Percentiles rank a stretch among this genome's conserved stretches.
Conservation (phyloP, 2,113 vertebrate genomes). For the Phasianus colchicus region DNA sequence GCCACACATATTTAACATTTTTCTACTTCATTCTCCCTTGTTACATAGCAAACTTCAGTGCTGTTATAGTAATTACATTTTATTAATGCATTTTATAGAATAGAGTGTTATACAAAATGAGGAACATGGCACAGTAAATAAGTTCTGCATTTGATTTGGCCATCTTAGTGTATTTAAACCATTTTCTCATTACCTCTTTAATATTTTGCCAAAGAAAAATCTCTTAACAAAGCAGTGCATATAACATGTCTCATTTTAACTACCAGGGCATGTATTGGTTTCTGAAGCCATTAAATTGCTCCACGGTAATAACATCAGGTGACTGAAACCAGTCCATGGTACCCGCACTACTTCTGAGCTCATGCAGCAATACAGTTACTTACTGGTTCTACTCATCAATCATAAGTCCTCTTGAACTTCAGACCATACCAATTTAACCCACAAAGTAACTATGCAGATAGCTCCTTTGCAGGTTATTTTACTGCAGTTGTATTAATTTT, state of each 20-base stretch:
- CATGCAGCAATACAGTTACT: background rate
- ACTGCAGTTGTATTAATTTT: background rate
- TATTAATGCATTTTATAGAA: background rate
- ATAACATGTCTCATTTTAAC: background rate
- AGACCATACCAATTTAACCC: background rate
- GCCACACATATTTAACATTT: conserved; percentile 11
- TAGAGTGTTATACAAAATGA: background rate
- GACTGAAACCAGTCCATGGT: background rate
- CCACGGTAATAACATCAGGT: background rate
- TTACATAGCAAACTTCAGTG: background rate
- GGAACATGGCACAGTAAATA: background rate
- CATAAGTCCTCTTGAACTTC: background rate
- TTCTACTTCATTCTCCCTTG: background rate
- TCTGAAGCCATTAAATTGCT: background rate
- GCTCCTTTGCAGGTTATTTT: background rate
- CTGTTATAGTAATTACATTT: background rate
- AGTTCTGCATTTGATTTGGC: background rate
- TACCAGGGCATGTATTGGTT: background rate
- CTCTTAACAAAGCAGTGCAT: background rate
- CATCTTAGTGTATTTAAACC: background rate
- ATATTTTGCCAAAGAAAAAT: background rate
- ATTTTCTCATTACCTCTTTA: background rate
- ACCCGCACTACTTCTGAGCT: background rate
- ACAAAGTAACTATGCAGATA: background rate
- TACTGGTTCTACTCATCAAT: background rate